Conservation (phyloP, 2,113 vertebrate species). For the Ranitomeya imitator region DNA sequence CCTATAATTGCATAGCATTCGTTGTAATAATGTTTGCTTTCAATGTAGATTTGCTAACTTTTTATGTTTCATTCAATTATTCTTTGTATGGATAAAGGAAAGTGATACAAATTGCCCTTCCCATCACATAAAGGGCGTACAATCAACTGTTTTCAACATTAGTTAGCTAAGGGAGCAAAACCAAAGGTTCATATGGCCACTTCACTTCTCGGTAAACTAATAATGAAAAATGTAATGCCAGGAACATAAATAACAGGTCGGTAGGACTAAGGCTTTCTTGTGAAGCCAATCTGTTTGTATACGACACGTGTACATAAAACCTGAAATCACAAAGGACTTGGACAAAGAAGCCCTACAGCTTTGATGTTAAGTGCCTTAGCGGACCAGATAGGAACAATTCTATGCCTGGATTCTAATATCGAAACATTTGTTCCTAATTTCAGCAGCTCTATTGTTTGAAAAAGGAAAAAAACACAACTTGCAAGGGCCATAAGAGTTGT, state of each 20-base stretch:
- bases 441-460: conserved; percentile 74
- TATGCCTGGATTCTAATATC: conserved; percentile 58
- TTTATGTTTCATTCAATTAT: neutral
- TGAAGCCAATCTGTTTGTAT: conserved; percentile 37
- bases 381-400: conserved; percentile 62
- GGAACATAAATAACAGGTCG: conserved; percentile 16
- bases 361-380: conserved; percentile 70
- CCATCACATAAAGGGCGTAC: neutral
- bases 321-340: conserved; percentile 61
- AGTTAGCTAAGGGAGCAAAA: conserved; percentile 1
- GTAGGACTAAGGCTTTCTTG: conserved; percentile 21
- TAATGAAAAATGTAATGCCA: conserved; percentile 55
- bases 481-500: conserved; percentile 65
- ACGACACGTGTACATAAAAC: conserved; percentile 55
- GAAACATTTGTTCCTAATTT: conserved; percentile 76
- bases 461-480: conserved; percentile 58
- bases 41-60: neutral
- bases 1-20: neutral
- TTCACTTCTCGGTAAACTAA: conserved; percentile 36
- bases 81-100: neutral
- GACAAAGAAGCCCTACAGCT: conserved; percentile 62
- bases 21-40: neutral
- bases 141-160: conserved; percentile 5
- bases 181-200: neutral
- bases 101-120: neutral